phyloP scores from a whole-genome alignment of 2,888 invertebrate genomes.

The Lycocerus yunnanus region DNA sequence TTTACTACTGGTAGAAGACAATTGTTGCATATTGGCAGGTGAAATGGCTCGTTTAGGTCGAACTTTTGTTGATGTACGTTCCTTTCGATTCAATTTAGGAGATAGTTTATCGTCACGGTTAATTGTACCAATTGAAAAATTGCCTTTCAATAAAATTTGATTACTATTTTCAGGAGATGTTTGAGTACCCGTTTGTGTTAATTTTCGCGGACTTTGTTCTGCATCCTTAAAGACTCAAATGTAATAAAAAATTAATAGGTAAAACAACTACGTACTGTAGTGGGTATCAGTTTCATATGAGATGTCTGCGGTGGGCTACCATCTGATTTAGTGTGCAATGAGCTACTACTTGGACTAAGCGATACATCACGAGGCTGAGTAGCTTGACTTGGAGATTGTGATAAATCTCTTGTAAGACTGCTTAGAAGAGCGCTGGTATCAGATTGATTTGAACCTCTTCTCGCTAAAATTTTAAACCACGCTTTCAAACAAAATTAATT shows the following conservation, averaged over 20 bases:
- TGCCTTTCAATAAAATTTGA: slow-evolving; percentile 54
- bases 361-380: slow-evolving; percentile 59
- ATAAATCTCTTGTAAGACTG: slow-evolving; percentile 65
- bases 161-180: slow-evolving; percentile 66
- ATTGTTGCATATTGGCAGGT: slow-evolving; percentile 54
- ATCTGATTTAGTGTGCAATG: slow-evolving; percentile 59
- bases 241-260: not conserved
- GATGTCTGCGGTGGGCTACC: slow-evolving; percentile 58
- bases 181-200: slow-evolving; percentile 71
- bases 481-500: not conserved
- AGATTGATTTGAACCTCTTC: slow-evolving; percentile 62
- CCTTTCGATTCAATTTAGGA: slow-evolving; percentile 62
- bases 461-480: slow-evolving; percentile 52
- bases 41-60: slow-evolving; percentile 57
- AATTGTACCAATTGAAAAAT: slow-evolving; percentile 65
- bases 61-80: slow-evolving; percentile 58
- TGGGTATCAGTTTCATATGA: slow-evolving; percentile 50
- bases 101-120: slow-evolving; percentile 62
- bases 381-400: slow-evolving; percentile 62
- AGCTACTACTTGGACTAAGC: slow-evolving; percentile 61
- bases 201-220: slow-evolving; percentile 52
- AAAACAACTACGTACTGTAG: slow-evolving; percentile 13
- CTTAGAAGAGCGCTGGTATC: slow-evolving; percentile 67
- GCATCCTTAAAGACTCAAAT: slow-evolving; percentile 44
- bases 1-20: slow-evolving; percentile 50